Base-by-base conservation (phyloP, 2,797 vertebrate genomes). In the Triplophysa yarkandensis region DNA sequence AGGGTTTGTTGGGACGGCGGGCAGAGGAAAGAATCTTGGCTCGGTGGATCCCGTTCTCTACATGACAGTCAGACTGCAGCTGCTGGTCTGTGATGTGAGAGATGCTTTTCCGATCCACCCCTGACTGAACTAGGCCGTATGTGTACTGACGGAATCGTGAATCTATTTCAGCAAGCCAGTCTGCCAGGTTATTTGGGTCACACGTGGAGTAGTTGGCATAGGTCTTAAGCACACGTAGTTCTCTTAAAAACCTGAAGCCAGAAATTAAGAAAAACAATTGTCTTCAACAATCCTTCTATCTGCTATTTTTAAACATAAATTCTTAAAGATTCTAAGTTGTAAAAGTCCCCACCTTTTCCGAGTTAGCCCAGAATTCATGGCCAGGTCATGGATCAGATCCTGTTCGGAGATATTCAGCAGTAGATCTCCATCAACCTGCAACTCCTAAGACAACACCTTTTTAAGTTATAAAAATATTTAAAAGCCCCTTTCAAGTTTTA, bases 81-180 rank as follows among this genome's bases (percentile, higher is more conserved):
- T 98, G 97, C 84, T 93, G 92, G 83, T 99, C 97, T 0, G 95
- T 98, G 80, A 99, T 90, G 0, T 88, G 85, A 80, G 92, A 91
- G 77, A 98, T 72, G 73, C 86, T 90, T 62, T 89, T 91, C 52
- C 92, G 94, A 84, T 96, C 94, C 68, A 98, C 94, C 62, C 97
- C 95, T 0, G 94, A 95, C 41, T 93, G 95, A 60, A 97, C 93
- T 83, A 99, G 87, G 79, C 94, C 92, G 0, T 98, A 99, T 0
- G 97, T 99, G 88, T 99, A 99, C 87, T 98, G 97, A 9, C 97
- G 94, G 73, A 98, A 98, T 43, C 86, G 93, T 39, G 95, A 94
- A 84, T 98, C 96, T 57, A 97, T 87, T 48, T 90, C 72, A 0
- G 88, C 93, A 76, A 99, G 86, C 96, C 97, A 98, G 88, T 99